Evolutionary conservation across 2,113 vertebrate species (phyloP), one percentile per base, ranked within the genome.

Genomic region (Podiceps cristatus): DNA sequence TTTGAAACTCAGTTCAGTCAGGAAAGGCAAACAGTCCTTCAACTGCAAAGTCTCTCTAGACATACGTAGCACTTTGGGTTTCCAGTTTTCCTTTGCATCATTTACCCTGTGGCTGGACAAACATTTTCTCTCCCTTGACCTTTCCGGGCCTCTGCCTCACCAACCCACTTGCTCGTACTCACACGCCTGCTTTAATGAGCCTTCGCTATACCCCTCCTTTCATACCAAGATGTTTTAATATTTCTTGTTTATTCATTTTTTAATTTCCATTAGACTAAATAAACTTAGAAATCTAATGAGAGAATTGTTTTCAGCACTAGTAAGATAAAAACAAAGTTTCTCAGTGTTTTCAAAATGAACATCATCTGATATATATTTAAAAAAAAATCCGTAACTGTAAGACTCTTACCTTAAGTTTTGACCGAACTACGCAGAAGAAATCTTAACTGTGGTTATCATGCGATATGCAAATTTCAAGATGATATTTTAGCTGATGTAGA

Each of bases 401-500:
- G 40, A 27, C 37, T 56, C 86, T 94, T 88, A 95, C 91, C 68
- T 94, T 64, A 83, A 86, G 49, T 60, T 94, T 72, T 92, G 62
- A 82, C 53, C 87, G 58, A 90, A 62, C 53, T 52, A 68, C 1
- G 4, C 40, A 76, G 71, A 14, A 90, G 71, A 85, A 90, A 81
- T 58, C 71, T 79, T 49, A 93, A 55, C 69, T 82, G 93, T 7
- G 1, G 77, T 58, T 87, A 72, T 72, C 44, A 62, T 5, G 25
- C 28, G 18, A 49, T n/a, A 87, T 45, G 67, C 78, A 92, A 86
- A 83, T 93, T 76, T 93, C 85, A 90, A 80, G 62, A 86, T 58
- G 58, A 19, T 96, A 90, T 92, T 96, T 88, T 86, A 88, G 62
- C 85, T 76, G 81, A 96, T 82, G 64, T 40, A 56, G 81, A 91